Conservation (phyloP, 1,140 invertebrate genomes). For the Drosophila tristis region DNA sequence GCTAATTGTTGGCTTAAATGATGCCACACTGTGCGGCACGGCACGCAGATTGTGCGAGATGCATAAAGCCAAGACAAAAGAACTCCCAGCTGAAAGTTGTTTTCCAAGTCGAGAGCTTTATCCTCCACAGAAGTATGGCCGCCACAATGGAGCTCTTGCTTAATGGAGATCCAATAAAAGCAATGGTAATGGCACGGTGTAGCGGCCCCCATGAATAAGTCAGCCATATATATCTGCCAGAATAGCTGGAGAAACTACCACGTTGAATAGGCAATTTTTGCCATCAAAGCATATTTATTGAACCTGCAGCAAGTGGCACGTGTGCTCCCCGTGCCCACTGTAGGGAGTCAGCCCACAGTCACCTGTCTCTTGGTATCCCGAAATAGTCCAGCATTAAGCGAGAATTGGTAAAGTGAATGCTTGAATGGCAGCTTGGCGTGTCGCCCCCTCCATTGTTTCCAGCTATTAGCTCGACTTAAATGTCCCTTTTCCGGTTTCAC, state of each 20-base stretch:
- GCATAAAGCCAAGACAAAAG: slow-evolving; percentile 21
- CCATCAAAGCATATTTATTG: slow-evolving; percentile 56
- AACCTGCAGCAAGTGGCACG: slow-evolving; percentile 29
- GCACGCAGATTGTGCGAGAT: slow-evolving; percentile 7
- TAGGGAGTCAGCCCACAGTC: slow-evolving; percentile 13
- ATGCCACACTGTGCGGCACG: slow-evolving; percentile 9
- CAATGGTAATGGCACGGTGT: slow-evolving; percentile 19
- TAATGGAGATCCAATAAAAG: slow-evolving; percentile 51
- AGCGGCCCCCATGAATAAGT: slow-evolving; percentile 51
- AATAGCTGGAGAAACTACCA: slow-evolving; percentile 18
- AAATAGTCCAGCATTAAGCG: slow-evolving; percentile 48
- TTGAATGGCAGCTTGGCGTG: slow-evolving; percentile 19
- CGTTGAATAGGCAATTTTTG: slow-evolving; percentile 48
- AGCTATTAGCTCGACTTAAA: slow-evolving; percentile 31
- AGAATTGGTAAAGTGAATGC: slow-evolving; percentile 52
- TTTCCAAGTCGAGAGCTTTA: neutral
- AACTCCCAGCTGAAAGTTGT: slow-evolving; percentile 1
- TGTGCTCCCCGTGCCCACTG: slow-evolving; percentile 17
- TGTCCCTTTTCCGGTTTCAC: slow-evolving; percentile 22
- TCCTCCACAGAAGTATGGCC: slow-evolving; percentile 1
- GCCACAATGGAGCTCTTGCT: slow-evolving; percentile 33
- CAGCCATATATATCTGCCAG: slow-evolving; percentile 26
- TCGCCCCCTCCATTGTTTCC: slow-evolving; percentile 11
- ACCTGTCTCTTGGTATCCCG: slow-evolving; percentile 24
- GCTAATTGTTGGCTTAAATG: slow-evolving; percentile 51